phyloP scores from a whole-genome alignment of 1,140 invertebrate genomes.

The Pseudomyrmex pallidus region DNA sequence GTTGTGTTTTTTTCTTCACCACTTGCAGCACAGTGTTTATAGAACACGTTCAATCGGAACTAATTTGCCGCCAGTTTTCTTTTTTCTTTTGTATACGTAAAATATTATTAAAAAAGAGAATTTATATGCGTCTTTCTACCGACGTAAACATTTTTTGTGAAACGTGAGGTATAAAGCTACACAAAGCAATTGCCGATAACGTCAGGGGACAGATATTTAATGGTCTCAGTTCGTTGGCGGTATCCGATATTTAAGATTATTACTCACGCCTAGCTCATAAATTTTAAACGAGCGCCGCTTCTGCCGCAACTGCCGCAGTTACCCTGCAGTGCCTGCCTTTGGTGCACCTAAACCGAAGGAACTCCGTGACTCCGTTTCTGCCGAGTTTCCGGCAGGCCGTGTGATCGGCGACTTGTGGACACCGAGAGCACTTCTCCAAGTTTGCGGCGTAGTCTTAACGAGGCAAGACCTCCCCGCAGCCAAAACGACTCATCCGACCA shows the following conservation, averaged over 20 bases:
- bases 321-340: constrained; percentile 65
- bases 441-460: constrained; percentile 71
- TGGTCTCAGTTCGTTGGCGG: constrained; percentile 18
- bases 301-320: constrained; percentile 69
- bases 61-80: not conserved
- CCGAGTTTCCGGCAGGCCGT: constrained; percentile 50
- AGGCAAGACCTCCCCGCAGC: constrained; percentile 61
- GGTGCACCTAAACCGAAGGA: constrained; percentile 42
- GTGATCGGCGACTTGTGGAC: constrained; percentile 72
- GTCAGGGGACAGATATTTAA: constrained; percentile 42
- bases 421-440: constrained; percentile 66
- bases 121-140: too few relatives aligned
- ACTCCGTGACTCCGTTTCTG: constrained; percentile 64
- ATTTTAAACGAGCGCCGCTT: constrained; percentile 62
- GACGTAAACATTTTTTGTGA: not conserved
- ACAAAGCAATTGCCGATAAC: constrained; percentile 35
- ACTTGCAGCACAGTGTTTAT: not conserved
- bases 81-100: not conserved
- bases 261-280: constrained; percentile 58
- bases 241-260: constrained; percentile 61
- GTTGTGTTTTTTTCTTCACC: not conserved
- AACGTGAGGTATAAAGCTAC: not conserved
- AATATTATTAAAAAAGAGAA: too few relatives aligned
- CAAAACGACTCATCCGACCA: constrained; percentile 33
- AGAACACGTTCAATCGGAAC: not conserved